These are phyloP conservation scores for Leptarthrus brevirostris DNA, from an alignment of 2,888 invertebrate species.

Conservation along the genomic window DNA sequence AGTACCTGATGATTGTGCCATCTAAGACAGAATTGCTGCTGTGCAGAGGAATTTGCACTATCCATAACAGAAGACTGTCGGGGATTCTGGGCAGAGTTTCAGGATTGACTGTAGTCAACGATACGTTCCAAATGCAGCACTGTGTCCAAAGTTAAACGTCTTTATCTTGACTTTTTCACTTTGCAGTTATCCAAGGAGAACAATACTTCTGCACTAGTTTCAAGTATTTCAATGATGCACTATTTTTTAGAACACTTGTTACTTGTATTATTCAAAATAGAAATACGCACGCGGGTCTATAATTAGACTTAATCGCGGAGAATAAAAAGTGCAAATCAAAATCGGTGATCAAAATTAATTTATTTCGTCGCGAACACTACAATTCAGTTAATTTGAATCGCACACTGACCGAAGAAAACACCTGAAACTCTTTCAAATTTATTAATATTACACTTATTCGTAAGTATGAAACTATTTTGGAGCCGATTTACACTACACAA, in stretches of 20 bases:
- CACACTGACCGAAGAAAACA: constrained; percentile 1
- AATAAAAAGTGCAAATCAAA: constrained; percentile 48
- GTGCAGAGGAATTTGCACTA: constrained; percentile 55
- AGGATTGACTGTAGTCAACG: constrained; percentile 1
- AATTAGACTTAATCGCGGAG: constrained; percentile 49
- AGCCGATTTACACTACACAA: constrained; percentile 20
- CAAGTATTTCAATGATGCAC: constrained; percentile 52
- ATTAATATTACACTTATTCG: constrained; percentile 4
- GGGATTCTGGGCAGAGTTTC: not conserved
- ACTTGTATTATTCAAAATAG: constrained; percentile 50
- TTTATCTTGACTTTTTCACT: constrained; percentile 27
- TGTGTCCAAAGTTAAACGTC: not conserved
- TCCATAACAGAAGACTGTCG: constrained; percentile 49
- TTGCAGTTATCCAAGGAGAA: constrained; percentile 31
- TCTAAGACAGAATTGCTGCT: constrained; percentile 82
- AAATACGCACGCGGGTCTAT: constrained; percentile 52
- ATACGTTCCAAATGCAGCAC: not conserved
- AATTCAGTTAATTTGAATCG: constrained; percentile 8
- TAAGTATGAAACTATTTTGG: constrained; percentile 33
- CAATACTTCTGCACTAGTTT: constrained; percentile 40
- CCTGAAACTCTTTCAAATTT: not conserved
- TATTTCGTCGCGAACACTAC: constrained; percentile 14
- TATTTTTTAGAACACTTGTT: constrained; percentile 54
- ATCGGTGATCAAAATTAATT: constrained; percentile 15
- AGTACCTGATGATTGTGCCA: constrained; percentile 84